Evolutionary conservation across 2,797 vertebrate species (phyloP), one percentile per base, ranked within the genome.

Genomic region (Dicrostonyx torquatus): DNA sequence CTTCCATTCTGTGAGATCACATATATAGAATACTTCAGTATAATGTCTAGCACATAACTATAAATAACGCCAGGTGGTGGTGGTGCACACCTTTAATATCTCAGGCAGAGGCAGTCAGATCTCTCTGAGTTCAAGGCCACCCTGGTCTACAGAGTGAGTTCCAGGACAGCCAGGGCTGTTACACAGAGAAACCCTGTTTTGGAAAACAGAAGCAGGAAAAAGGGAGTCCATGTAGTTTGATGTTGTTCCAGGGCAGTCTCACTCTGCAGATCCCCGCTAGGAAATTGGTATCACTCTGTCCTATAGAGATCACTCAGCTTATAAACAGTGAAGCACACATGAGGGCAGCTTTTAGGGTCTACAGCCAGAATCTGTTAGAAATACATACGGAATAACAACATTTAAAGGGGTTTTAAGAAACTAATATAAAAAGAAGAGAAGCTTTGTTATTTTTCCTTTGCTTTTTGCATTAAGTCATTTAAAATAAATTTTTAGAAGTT

Each of bases 391-490:
- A 22, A 73, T 40, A 94, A 82, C 24, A 66, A 68, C 87, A 90
- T 93, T 58, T 40, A 92, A 90, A 62, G 72, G 68, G 91, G 53
- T 82, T 95, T 24, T 84, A 90, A 93, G 87, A 93, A 97, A 90
- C 45, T 90, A 88, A 72, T 83, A 24, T 53, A 77, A 82, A 70
- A 89, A 85, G 75, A 64, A 87, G 84, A 76, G 88, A 87, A 68
- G 14, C 26, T 88, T 90, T 73, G 82, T 5, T 87, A 70, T 91
- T 77, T 89, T 96, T 86, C 31, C 68, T 96, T 80, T 92, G 76
- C 60, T 53, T 93, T 96, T 96, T 78, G 60, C 24, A 89, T 92
- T 88, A 94, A 84, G 82, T 96, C 37, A 95, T 94, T 97, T 96
- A 78, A 95, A 85, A 79, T 91, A 92, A 94, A 89, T 3, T 62